Base-by-base conservation (phyloP, 2,113 vertebrate species). In the Salvelinus alpinus region DNA sequence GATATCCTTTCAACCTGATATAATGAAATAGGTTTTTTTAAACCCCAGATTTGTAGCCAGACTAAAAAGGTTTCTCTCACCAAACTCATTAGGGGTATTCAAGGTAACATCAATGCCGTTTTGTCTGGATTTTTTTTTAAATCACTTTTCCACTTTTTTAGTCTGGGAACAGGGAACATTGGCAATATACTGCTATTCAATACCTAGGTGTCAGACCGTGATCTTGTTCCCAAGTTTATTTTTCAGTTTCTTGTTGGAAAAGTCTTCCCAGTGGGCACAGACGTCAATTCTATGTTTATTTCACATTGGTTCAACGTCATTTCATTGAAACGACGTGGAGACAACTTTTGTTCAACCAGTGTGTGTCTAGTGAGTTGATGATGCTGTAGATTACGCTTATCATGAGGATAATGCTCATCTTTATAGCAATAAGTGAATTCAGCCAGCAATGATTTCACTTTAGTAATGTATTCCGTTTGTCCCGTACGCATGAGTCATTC, bases 131-230 rank as follows among this genome's bases (percentile, higher is more conserved):
- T n/a, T 54, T 66, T 71, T 71, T 79, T 69, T 18, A 70, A 14
- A 16, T 72, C 70, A 71, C 24, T n/a, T 31, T 8, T 44, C 62
- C 54, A 62, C 64, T 72, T 59, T 84, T 78, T 77, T 73, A 70
- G 62, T 44, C 13, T 64, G n/a, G n/a, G 62, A 24, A 20, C 64
- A n/a, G n/a, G 48, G 12, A 47, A 66, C 9, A 1, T 29, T 71
- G 71, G 75, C 64, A 38, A 69, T 16, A 66, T 31, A 9, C n/a
- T 24, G 12, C 14, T 54, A 38, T 22, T 57, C 51, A 18, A 48
- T 27, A 11, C 38, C 13, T 57, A 57, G 13, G 18, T 16, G 20
- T 44, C 54, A 57, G 54, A 20, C 7, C 16, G 16, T 20, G 54
- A 57, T 57, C 54, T 18, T 14, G 20, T 57, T 57, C 20, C 31